Base-by-base conservation (phyloP, 35 echinoderm and acorn worm genomes). In the Apostichopus californicus region DNA sequence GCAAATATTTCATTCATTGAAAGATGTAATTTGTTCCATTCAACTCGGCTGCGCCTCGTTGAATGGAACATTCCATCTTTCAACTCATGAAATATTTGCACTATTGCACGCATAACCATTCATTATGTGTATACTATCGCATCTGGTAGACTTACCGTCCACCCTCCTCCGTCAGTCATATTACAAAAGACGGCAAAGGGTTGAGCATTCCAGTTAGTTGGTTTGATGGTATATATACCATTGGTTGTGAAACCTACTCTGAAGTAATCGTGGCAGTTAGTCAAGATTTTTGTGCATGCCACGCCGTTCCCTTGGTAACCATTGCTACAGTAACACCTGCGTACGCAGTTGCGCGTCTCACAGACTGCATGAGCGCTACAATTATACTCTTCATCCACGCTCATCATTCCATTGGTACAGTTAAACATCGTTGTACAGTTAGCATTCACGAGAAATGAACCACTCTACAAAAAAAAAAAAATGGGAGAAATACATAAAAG, bases 351-450 rank as follows among this genome's bases (percentile, higher is more conserved):
- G 17, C n/a, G 18, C 1, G 8, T 26, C 56, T 63, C 86, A 64
- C 86, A 87, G 8, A 23, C 9, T 7, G 86, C 86, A n/a, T 87
- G 53, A 11, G 57, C 21, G 58, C 86, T 52, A 66, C 86, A 87
- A 18, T 14, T 64, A n/a, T 66, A 87, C 20, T 52, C 58, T 1
- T 4, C 56, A 2, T 22, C 54, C n/a, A 21, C 14, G 6, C 8
- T 59, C 15, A 87, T 55, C 23, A n/a, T 11, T 28, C 64, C 86
- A 17, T 23, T 0, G 5, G 28, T 61, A n/a, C 86, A 87, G 9
- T 8, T 26, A 24, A 8, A 25, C 59, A 8, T 17, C 57, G 0
- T 46, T 8, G 86, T 87, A 71, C 86, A 87, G 59, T 87, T 64
- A 17, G 18, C 15, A 24, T 61, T 87, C 13, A 34, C 13, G 14